Percentiles rank a stretch among this genome's conserved stretches.
These are phyloP conservation scores for Cepaea nemoralis DNA, from an alignment of 1,140 invertebrate species.

Conservation along the genomic window DNA sequence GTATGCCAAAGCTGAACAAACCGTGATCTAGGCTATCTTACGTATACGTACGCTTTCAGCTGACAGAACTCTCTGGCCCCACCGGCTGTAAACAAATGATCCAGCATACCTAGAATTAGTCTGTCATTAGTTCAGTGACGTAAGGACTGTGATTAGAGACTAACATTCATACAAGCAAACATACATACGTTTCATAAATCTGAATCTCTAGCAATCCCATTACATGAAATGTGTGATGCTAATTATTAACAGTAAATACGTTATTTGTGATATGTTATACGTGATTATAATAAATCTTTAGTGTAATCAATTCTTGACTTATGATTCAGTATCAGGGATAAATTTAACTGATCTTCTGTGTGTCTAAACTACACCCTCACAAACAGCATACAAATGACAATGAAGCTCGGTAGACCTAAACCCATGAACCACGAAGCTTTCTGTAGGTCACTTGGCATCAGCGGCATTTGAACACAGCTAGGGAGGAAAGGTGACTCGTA, in stretches of 20 bases:
- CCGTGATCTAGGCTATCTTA: conserved; percentile 4
- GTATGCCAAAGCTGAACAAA: conserved; percentile 34
- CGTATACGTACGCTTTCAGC: conserved; percentile 33
- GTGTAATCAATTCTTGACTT: background rate
- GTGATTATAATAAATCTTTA: too few species aligned
- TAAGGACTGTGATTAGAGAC: conserved; percentile 4
- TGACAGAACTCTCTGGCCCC: background rate
- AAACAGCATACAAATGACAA: conserved; percentile 1
- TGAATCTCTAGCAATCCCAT: too few species aligned
- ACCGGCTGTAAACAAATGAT: conserved; percentile 36
- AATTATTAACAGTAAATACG: too few species aligned
- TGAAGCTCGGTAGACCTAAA: conserved; percentile 15
- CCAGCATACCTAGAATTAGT: conserved; percentile 65
- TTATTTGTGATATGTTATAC: too few species aligned
- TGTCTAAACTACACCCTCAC: conserved; percentile 12
- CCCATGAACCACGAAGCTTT: conserved; percentile 40
- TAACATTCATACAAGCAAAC: background rate
- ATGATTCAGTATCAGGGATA: background rate
- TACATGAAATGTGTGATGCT: too few species aligned
- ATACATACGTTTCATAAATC: too few species aligned
- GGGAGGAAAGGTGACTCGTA: conserved; percentile 39
- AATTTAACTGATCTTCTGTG: background rate
- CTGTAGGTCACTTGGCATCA: conserved; percentile 32
- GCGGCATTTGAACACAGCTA: conserved; percentile 37
- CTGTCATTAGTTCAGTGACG: conserved; percentile 62